Percentiles rank a stretch among this genome's conserved stretches.
phyloP scores from a whole-genome alignment of 2,888 invertebrate genomes.

The Trachelus troglodyta region DNA sequence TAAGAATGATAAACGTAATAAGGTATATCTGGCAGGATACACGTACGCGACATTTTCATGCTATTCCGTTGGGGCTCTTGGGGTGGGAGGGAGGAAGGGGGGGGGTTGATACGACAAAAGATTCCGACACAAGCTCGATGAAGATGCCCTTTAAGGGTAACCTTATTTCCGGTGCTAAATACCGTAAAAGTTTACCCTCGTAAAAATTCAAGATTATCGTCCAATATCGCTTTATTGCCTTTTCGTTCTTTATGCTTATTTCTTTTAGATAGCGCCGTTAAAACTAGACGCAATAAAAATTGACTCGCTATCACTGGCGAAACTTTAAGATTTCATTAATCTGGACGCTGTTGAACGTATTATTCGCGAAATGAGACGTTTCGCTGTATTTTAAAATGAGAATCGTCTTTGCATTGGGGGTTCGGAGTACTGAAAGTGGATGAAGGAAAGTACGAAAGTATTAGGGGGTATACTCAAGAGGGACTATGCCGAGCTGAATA shows the following conservation, averaged over 20 bases:
- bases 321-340: too few relatives aligned
- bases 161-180: slow-evolving; percentile 9
- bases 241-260: slow-evolving; percentile 6
- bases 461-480: neutral
- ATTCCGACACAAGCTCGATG: neutral
- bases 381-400: neutral
- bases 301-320: neutral
- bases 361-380: neutral
- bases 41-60: neutral
- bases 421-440: neutral
- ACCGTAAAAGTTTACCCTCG: slow-evolving; percentile 8
- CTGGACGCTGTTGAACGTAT: neutral
- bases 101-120: neutral
- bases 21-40: neutral
- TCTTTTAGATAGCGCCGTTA: neutral
- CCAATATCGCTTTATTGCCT: slow-evolving; percentile 12
- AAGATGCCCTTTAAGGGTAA: slow-evolving; percentile 23
- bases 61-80: neutral
- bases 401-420: neutral
- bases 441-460: neutral
- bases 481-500: neutral
- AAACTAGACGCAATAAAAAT: neutral
- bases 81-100: neutral
- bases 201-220: slow-evolving; percentile 15
- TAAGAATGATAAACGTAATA: neutral